Evolutionary conservation across 1,140 invertebrate species (phyloP).

Genomic region (Eufriesea mexicana): DNA sequence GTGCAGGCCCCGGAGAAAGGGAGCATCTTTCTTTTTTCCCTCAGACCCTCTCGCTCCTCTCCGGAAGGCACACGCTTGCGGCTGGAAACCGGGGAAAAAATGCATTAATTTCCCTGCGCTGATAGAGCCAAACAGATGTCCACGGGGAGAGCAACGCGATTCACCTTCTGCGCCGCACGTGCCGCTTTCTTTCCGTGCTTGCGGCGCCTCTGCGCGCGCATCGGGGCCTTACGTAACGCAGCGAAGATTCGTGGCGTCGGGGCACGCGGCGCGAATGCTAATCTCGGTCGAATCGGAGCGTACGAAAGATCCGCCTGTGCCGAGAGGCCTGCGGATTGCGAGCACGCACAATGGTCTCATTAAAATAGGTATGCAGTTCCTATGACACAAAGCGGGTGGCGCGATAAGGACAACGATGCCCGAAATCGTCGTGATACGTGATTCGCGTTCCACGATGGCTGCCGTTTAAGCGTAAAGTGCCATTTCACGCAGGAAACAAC

Average conservation of each 20-base stretch:
- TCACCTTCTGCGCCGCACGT: slow-evolving; percentile 8
- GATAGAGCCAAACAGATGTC: slow-evolving; percentile 49
- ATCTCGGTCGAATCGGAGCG: background rate
- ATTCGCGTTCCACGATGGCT: slow-evolving; percentile 2
- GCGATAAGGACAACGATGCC: background rate
- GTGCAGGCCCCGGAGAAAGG: slow-evolving; percentile 21
- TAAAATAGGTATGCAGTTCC: slow-evolving; percentile 20
- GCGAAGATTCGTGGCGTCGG: background rate
- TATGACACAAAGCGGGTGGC: background rate
- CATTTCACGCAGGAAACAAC: slow-evolving; percentile 43
- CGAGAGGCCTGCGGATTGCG: background rate
- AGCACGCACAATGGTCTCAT: slow-evolving; percentile 1
- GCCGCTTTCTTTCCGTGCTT: slow-evolving; percentile 28
- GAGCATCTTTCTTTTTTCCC: slow-evolving; percentile 37
- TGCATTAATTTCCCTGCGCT: slow-evolving; percentile 57
- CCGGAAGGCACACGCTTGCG: slow-evolving; percentile 35
- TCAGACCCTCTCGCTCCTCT: background rate
- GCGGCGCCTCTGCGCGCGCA: no score
- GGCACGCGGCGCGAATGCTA: background rate
- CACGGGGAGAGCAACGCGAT: slow-evolving; percentile 20
- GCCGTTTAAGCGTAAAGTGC: slow-evolving; percentile 17
- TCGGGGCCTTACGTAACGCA: slow-evolving; percentile 7
- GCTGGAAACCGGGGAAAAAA: slow-evolving; percentile 44
- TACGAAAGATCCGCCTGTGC: no score
- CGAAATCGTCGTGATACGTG: slow-evolving; percentile 40